phyloP scores from a whole-genome alignment of 2,888 invertebrate genomes.

The Pteria penguin region DNA sequence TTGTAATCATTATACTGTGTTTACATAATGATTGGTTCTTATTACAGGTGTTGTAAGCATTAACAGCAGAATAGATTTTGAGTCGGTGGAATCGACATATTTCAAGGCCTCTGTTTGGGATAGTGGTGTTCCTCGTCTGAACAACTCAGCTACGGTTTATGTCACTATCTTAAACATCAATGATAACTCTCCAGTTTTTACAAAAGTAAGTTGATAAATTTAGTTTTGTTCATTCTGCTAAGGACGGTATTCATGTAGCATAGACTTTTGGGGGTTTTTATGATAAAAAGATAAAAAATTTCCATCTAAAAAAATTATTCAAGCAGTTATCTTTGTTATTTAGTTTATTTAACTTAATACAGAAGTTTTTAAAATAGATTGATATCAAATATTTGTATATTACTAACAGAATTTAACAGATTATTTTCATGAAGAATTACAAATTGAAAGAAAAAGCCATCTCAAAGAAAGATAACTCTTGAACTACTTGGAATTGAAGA shows the following conservation, averaged over 20 bases:
- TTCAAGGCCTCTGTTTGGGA: constrained; percentile 92
- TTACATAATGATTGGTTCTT: neutral
- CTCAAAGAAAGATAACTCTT: neutral
- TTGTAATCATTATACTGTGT: neutral
- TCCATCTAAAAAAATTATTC: no score
- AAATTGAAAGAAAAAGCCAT: no score
- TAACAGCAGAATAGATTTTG: constrained; percentile 90
- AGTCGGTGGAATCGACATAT: constrained; percentile 86
- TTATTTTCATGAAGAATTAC: no score
- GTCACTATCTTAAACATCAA: constrained; percentile 91
- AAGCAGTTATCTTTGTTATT: no score
- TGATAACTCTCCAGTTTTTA: constrained; percentile 91
- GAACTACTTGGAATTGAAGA: neutral
- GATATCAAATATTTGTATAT: no score
- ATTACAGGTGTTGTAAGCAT: constrained; percentile 87
- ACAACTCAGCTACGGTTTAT: constrained; percentile 88
- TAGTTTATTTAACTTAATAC: no score
- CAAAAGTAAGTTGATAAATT: constrained; percentile 56
- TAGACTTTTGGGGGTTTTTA: no score
- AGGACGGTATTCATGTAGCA: no score
- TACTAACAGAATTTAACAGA: no score
- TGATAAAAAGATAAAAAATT: no score
- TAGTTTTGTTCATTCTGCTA: no score
- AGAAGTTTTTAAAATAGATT: no score
- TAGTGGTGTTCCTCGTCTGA: constrained; percentile 91